Evolutionary conservation across 1,140 invertebrate genomes (phyloP).

Genomic region (Parasteatoda tepidariorum): DNA sequence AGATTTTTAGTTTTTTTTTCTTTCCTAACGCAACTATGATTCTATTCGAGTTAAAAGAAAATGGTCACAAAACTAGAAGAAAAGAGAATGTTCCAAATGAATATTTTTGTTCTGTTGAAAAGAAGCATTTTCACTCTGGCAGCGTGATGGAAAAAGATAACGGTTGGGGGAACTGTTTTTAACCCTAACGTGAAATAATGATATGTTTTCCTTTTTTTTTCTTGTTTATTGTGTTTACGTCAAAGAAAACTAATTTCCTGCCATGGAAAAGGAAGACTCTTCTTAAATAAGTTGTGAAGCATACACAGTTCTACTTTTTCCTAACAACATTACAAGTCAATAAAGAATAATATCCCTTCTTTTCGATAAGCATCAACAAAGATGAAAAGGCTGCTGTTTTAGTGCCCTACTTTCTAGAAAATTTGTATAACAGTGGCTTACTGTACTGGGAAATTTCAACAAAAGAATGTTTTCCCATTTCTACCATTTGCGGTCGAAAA

Average conservation of each 20-base stretch:
- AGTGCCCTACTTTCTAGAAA: too few species aligned
- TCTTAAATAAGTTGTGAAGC: constrained; percentile 15
- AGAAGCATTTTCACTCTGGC: background rate
- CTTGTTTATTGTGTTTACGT: constrained; percentile 2
- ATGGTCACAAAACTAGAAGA: constrained; percentile 4
- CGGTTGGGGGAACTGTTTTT: background rate
- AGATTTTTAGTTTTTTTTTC: constrained; percentile 33
- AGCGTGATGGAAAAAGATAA: constrained; percentile 41
- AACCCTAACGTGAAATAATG: background rate
- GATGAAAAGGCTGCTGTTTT: too few species aligned
- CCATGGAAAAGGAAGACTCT: background rate
- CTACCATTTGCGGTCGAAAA: too few species aligned
- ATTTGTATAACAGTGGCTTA: too few species aligned
- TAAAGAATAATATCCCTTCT: background rate
- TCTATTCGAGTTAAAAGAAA: constrained; percentile 46
- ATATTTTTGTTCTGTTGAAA: constrained; percentile 23
- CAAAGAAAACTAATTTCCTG: constrained; percentile 41
- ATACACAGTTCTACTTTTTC: constrained; percentile 2
- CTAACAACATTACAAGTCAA: background rate
- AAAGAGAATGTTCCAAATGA: constrained; percentile 14
- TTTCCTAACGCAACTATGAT: constrained; percentile 18
- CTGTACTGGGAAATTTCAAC: too few species aligned
- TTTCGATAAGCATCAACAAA: background rate
- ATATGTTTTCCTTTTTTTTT: constrained; percentile 18
- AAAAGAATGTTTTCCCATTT: too few species aligned